These are phyloP conservation scores for Amblyteles armatorius DNA, from an alignment of 2,888 invertebrate genomes.

Conservation along the genomic window DNA sequence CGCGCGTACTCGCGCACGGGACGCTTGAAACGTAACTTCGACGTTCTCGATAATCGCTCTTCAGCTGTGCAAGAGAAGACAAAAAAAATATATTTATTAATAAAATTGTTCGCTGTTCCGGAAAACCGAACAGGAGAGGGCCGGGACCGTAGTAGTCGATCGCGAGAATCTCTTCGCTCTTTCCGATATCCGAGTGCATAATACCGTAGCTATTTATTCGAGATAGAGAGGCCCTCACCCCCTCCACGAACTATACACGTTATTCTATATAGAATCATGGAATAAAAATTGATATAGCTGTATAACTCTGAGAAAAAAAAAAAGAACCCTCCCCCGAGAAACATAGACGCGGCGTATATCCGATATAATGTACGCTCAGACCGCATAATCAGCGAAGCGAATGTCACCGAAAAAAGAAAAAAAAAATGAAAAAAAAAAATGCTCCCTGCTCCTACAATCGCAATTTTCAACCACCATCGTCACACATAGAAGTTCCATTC, in stretches of 20 bases:
- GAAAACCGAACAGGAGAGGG: not conserved
- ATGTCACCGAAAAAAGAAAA: constrained; percentile 12
- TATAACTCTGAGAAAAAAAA: constrained; percentile 21
- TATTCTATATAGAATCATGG: constrained; percentile 51
- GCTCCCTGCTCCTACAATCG: constrained; percentile 31
- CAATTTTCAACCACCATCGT: constrained; percentile 21
- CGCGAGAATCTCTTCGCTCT: constrained; percentile 30
- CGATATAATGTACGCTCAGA: not conserved
- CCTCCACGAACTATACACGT: constrained; percentile 44
- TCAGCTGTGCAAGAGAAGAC: not conserved
- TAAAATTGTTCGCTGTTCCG: not conserved
- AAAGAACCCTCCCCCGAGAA: not conserved
- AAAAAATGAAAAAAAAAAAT: constrained; percentile 27
- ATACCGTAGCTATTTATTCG: constrained; percentile 33
- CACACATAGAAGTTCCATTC: constrained; percentile 45
- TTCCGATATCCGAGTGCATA: constrained; percentile 6
- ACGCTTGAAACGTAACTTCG: no score
- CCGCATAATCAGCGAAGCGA: constrained; percentile 29
- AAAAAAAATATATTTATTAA: not conserved
- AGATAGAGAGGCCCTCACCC: constrained; percentile 10
- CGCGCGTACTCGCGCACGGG: not conserved
- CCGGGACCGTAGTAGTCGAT: constrained; percentile 15
- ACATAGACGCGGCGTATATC: constrained; percentile 5
- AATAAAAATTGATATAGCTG: constrained; percentile 36
- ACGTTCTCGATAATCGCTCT: not conserved